Base-by-base conservation (phyloP, 2,888 invertebrate genomes). In the Xestia ashworthii region DNA sequence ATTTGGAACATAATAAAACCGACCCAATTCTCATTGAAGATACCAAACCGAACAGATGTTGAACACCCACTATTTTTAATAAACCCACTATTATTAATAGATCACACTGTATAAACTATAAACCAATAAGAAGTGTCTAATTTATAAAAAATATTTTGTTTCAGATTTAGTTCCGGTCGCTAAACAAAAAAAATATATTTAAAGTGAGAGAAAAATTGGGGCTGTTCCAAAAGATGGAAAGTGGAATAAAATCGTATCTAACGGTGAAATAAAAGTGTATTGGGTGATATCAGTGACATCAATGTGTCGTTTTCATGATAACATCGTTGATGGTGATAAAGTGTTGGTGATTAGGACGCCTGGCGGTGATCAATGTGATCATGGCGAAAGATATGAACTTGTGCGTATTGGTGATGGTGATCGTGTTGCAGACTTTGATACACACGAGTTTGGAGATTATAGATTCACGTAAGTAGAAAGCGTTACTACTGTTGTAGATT, bases 401-500 rank as follows among this genome's bases (percentile, higher is more conserved):
- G 85, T 91, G 92, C 85, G 91, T 91, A 83, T 76, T 94, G 79
- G 89, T 94, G 90, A 85, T 90, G 76, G 81, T 93, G 83, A 53
- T 93, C 58, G 91, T 95, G 90, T 78, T 95, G 60, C 90, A 90
- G 85, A 90, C 90, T 74, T 81, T 95, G 87, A 93, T 96, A 87
- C 82, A 91, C 60, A 92, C 88, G 46, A 96, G 96, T 71, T 89
- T 93, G 88, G 96, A 96, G 90, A 95, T 95, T 55, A 91, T 95
- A 82, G 96, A 96, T 88, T 92, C 95, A 83, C 94, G 96, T 96
- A 83, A 96, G 96, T 95, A 81, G 1, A 14, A 60, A n/a, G 0
- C 44, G 0, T 25, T 75, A 41, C 41, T 67, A 0, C 41, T 46
- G 16, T 50, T 25, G 16, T 58, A 14, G 14, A 16, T 53, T 4